Conservation (phyloP, 2,797 vertebrate species). For the Spinus olivaceus region DNA sequence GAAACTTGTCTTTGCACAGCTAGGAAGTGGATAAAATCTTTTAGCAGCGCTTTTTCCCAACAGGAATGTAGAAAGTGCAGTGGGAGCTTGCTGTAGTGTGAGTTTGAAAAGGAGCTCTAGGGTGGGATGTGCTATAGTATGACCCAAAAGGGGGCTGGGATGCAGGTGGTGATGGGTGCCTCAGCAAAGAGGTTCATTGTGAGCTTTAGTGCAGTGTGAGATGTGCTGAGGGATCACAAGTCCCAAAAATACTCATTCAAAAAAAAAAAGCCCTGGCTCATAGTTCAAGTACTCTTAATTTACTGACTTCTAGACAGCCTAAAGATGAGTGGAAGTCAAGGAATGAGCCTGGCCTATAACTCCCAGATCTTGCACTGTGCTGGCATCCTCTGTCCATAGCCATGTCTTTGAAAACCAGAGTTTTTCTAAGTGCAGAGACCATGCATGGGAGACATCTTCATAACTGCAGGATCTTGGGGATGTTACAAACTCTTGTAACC, state of each 20-base stretch:
- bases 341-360: neutral
- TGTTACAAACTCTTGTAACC: neutral
- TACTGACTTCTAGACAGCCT: neutral
- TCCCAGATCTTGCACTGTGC: neutral
- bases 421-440: neutral
- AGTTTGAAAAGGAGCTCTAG: neutral
- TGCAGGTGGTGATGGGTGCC: neutral
- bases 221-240: neutral
- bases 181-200: neutral
- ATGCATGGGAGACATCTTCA: neutral
- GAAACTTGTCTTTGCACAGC: neutral
- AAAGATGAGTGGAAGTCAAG: neutral
- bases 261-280: neutral
- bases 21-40: neutral
- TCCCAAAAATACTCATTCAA: neutral
- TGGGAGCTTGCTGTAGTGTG: neutral
- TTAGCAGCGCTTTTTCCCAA: neutral
- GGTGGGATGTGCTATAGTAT: neutral
- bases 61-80: rapidly evolving
- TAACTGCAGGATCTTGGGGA: neutral
- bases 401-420: neutral
- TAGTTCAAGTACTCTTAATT: neutral
- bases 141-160: neutral
- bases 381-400: neutral
- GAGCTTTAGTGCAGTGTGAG: neutral